Conservation (phyloP, 2,797 vertebrate genomes). For the Lepilemur septentrionalis region DNA sequence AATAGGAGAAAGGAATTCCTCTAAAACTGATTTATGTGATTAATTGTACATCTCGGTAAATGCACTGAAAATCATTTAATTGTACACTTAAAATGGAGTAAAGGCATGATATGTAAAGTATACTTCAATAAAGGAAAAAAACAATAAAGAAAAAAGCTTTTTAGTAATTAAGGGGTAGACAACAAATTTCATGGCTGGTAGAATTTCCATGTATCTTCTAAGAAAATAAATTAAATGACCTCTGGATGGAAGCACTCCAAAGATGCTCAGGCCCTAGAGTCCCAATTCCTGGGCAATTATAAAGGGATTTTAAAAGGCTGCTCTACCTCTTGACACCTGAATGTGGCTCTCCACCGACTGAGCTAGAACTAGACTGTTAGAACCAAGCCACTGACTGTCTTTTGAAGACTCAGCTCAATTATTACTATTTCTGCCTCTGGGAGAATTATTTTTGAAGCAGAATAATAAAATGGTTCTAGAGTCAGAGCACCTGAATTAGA, state of each 20-base stretch:
- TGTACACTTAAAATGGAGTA: too few relatives aligned
- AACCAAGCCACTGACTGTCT: not conserved
- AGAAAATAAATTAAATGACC: not conserved
- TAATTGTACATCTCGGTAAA: too few relatives aligned
- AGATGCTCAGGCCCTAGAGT: not conserved
- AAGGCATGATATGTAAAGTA: too few relatives aligned
- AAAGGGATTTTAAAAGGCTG: not conserved
- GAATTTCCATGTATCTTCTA: slow-evolving; percentile 25
- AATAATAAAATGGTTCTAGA: not conserved
- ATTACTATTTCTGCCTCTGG: not conserved
- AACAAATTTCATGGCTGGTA: not conserved
- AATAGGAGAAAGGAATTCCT: too few relatives aligned
- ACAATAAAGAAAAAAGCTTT: too few relatives aligned
- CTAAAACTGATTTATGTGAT: too few relatives aligned
- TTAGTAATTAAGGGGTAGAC: not conserved
- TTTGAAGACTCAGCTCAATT: not conserved
- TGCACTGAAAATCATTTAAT: too few relatives aligned
- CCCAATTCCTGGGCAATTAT: not conserved
- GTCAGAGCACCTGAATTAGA: not conserved
- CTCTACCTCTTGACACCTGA: not conserved
- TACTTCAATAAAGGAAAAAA: too few relatives aligned
- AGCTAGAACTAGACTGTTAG: not conserved
- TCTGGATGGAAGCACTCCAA: slow-evolving; percentile 1
- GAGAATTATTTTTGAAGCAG: not conserved
- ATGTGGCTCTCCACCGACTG: not conserved